Base-by-base conservation (phyloP, 2,113 vertebrate genomes). In the Dendropsophus ebraccatus region DNA sequence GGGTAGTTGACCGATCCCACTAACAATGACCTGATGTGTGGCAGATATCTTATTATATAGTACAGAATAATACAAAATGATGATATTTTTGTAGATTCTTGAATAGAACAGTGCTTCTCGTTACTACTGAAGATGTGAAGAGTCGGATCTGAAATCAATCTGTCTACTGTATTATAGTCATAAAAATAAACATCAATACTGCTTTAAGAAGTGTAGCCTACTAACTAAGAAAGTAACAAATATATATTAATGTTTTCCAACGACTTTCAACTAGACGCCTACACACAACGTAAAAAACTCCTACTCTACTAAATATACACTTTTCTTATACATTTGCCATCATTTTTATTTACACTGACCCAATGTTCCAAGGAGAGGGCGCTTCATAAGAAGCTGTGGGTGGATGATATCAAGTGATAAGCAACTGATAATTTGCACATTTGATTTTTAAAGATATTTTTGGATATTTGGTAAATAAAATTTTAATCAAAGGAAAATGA, bases 341-440 rank as follows among this genome's bases (percentile, higher is more conserved):
- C 76, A 70, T 54, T 45, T 69, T 28, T 67, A 50, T 67, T 85
- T 78, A 85, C 60, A 67, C 2, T 78, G 60, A 79, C 83, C 74
- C 60, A 85, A 79, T 78, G 83, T 77, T 77, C 73, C 60, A 78
- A 52, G 23, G 65, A 77, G 30, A 70, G 28, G 76, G 37, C 50
- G 12, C 47, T 32, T 30, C 14, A n/a, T 83, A 21, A 60, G 23
- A 74, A 35, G 70, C 74, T 30, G 75, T 79, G 60, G 75, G 60
- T 56, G 75, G 75, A 85, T 79, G 52, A 65, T 65, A 50, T 60
- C 30, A 10, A 58, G 35, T 78, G 32, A 32, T 35, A 45, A 54
- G 30, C 58, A 69, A 52, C 52, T 45, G 45, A 75, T 54, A 58
- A 73, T 84, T 83, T 56, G 35, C 32, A 74, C 81, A 60, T 56